Evolutionary conservation across 92 coral and sea anemone genomes (phyloP).

Genomic region (Nematostella vectensis): DNA sequence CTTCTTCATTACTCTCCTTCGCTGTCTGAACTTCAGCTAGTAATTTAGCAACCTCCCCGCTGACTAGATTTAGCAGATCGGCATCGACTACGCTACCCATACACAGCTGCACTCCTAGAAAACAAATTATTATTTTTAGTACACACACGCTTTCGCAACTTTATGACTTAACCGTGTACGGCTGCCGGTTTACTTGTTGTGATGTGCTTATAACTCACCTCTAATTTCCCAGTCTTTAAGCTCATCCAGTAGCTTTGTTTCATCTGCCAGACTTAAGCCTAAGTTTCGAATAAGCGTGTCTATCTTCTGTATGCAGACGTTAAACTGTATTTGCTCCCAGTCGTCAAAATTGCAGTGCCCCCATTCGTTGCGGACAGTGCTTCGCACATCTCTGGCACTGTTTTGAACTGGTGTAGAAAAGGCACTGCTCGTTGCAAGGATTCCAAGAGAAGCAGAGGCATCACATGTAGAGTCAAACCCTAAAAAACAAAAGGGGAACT

Average conservation of each 20-base stretch:
- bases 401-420: slow-evolving; percentile 32
- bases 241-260: slow-evolving; percentile 30
- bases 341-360: slow-evolving; percentile 74
- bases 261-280: slow-evolving; percentile 32
- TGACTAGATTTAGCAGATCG: slow-evolving; percentile 53
- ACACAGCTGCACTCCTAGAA: slow-evolving; percentile 67
- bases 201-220: slow-evolving; percentile 46
- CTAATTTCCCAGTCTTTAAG: slow-evolving; percentile 63
- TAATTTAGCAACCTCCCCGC: slow-evolving; percentile 36
- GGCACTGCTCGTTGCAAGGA: slow-evolving; percentile 39
- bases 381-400: slow-evolving; percentile 52
- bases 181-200: too few relatives aligned
- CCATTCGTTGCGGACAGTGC: slow-evolving; percentile 68
- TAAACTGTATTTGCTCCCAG: slow-evolving; percentile 45
- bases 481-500: not conserved
- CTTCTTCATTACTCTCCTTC: slow-evolving; percentile 24
- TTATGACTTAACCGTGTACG: too few relatives aligned
- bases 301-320: slow-evolving; percentile 52
- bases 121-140: too few relatives aligned
- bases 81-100: slow-evolving; percentile 67
- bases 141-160: too few relatives aligned
- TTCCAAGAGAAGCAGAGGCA: slow-evolving; percentile 63
- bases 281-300: slow-evolving; percentile 48
- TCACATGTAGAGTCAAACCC: slow-evolving; percentile 77
- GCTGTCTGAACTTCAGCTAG: slow-evolving; percentile 14